These are phyloP conservation scores for Pristionchus entomophagus DNA, from an alignment of 2,888 invertebrate genomes.

Conservation along the genomic window DNA sequence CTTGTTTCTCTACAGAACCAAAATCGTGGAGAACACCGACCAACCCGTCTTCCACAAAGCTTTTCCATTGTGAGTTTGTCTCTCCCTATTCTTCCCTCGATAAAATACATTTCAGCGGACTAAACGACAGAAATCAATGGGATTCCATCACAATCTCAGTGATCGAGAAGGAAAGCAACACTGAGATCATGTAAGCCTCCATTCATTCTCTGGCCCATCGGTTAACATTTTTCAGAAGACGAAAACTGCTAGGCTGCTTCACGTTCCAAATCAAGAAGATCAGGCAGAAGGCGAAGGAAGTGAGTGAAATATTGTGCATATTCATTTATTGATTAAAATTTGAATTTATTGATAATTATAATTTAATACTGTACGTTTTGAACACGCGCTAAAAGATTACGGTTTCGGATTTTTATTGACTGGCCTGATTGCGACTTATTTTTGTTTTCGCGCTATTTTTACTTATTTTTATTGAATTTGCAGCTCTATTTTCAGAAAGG, in stretches of 20 bases:
- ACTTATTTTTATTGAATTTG: neutral
- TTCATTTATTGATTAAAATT: neutral
- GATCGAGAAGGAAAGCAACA: neutral
- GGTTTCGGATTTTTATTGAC: neutral
- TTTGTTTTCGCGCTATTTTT: neutral
- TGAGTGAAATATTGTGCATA: neutral
- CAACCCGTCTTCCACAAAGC: neutral
- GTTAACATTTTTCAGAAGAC: neutral
- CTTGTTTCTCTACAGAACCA: neutral
- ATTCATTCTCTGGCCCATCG: neutral
- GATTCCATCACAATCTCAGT: conserved; percentile 26
- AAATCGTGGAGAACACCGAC: conserved; percentile 9
- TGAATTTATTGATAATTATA: neutral
- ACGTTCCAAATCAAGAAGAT: conserved; percentile 25
- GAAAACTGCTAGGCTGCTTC: neutral
- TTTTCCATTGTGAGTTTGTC: conserved; percentile 10
- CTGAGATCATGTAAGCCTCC: neutral
- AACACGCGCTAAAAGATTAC: neutral
- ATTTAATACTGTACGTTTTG: neutral
- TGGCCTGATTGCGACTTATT: neutral
- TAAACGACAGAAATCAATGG: neutral
- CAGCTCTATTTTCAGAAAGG: neutral
- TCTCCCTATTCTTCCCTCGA: neutral
- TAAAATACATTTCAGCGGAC: neutral
- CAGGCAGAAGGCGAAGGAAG: neutral